Evolutionary conservation across 2,888 invertebrate genomes (phyloP).

Genomic region (Onthophagus sagittarius): DNA sequence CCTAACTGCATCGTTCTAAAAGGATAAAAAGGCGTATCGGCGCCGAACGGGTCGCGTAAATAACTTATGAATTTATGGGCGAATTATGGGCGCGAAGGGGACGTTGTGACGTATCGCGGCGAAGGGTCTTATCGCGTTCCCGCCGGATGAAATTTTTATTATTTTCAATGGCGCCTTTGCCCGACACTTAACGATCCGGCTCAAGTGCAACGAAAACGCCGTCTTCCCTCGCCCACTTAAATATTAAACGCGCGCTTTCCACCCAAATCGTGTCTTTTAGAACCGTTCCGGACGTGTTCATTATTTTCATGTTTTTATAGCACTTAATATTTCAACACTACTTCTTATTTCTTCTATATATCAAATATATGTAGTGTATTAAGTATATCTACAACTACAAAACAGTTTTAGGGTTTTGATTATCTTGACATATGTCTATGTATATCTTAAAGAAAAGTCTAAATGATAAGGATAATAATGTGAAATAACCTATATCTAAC

Average conservation of each 20-base stretch:
- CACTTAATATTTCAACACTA: no score
- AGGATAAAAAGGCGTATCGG: background rate
- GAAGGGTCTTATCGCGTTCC: background rate
- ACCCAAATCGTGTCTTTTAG: background rate
- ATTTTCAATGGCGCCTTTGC: slow-evolving; percentile 3
- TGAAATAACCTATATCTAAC: no score
- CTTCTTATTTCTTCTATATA: no score
- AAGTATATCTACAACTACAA: no score
- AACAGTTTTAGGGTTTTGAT: no score
- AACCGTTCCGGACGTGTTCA: background rate
- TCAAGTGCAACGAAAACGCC: slow-evolving; percentile 3
- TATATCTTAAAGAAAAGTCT: no score
- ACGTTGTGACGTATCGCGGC: background rate
- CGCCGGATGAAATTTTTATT: slow-evolving; percentile 7
- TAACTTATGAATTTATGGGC: slow-evolving; percentile 10
- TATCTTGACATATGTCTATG: no score
- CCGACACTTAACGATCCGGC: slow-evolving; percentile 9
- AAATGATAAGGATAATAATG: no score
- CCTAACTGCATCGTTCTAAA: background rate
- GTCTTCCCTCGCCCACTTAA: background rate
- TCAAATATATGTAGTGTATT: no score
- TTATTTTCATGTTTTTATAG: no score
- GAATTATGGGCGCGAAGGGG: slow-evolving; percentile 1
- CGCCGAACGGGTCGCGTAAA: background rate
- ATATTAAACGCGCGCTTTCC: slow-evolving; percentile 1